Evolutionary conservation across 2,888 invertebrate species (phyloP), one percentile per base, ranked within the genome.

Genomic region (Thumatha senex): DNA sequence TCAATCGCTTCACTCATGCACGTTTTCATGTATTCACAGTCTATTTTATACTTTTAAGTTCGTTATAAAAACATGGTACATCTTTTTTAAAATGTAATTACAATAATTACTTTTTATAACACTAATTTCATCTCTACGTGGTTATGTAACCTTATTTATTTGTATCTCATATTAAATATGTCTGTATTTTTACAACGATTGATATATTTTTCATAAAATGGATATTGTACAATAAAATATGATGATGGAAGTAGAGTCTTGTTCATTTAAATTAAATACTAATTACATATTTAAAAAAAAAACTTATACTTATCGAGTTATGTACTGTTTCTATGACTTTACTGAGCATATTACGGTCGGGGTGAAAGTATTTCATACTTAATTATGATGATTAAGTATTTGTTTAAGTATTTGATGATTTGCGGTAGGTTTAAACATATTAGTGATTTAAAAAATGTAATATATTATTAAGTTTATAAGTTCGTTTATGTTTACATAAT

Each of bases 301-400:
- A n/a, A n/a, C n/a, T n/a, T 31, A 31, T 0, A 46, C 13, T 36
- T 29, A 36, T 38, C n/a, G 29, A 35, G n/a, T 30, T 38, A 33
- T 24, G 18, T 44, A 7, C 30, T 30, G 29, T 30, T 35, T n/a
- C 36, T 36, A n/a, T 42, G 12, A 45, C 14, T 53, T 62, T 59
- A 40, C 34, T 54, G 67, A 56, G 64, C 61, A 56, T 41, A 48
- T 56, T 51, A 59, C 44, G 44, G 42, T 51, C 12, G 12, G 46
- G 40, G 39, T 56, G 48, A 67, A 59, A 51, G 18, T 42, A 29
- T 33, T 42, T 31, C 10, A 33, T 31, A 31, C 9, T 3, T 4
- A 4, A 8, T 15, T 42, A 24, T 5, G 18, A n/a, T n/a, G n/a
- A n/a, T n/a, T n/a, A n/a, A n/a, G n/a, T n/a, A n/a, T n/a, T n/a